These are phyloP conservation scores for Teleopsis dalmanni DNA, from an alignment of 1,140 invertebrate genomes.

Conservation along the genomic window DNA sequence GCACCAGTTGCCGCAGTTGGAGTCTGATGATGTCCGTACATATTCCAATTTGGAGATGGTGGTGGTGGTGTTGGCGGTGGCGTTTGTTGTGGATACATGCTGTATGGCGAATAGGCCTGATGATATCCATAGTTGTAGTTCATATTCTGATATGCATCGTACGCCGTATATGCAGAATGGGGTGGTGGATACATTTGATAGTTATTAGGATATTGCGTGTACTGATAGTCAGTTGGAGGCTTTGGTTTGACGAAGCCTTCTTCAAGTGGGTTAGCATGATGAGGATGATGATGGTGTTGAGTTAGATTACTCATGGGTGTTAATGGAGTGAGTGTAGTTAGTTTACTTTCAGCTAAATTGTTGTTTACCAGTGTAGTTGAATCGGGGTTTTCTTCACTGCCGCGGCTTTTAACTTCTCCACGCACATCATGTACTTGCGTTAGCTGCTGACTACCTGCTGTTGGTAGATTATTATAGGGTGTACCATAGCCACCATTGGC, in stretches of 20 bases:
- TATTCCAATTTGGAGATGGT: slow-evolving; percentile 53
- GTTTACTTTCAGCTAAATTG: slow-evolving; percentile 33
- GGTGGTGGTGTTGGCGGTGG: slow-evolving; percentile 41
- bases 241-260: slow-evolving; percentile 44
- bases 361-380: slow-evolving; percentile 40
- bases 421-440: slow-evolving; percentile 15
- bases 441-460: slow-evolving; percentile 16
- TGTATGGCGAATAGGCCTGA: slow-evolving; percentile 39
- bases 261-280: slow-evolving; percentile 24
- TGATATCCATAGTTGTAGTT: slow-evolving; percentile 44
- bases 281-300: slow-evolving; percentile 19
- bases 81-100: slow-evolving; percentile 47
- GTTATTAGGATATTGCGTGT: slow-evolving; percentile 40
- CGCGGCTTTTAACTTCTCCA: slow-evolving; percentile 35
- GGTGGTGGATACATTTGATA: slow-evolving; percentile 44
- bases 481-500: slow-evolving; percentile 24
- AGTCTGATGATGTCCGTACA: slow-evolving; percentile 46
- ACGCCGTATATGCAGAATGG: slow-evolving; percentile 36
- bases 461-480: slow-evolving; percentile 27
- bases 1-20: slow-evolving; percentile 11
- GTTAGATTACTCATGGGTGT: slow-evolving; percentile 39
- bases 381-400: slow-evolving; percentile 42
- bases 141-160: slow-evolving; percentile 43
- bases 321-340: slow-evolving; percentile 39
- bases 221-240: slow-evolving; percentile 41